These are phyloP conservation scores for Dallia pectoralis DNA, from an alignment of 2,797 vertebrate species.

Conservation along the genomic window DNA sequence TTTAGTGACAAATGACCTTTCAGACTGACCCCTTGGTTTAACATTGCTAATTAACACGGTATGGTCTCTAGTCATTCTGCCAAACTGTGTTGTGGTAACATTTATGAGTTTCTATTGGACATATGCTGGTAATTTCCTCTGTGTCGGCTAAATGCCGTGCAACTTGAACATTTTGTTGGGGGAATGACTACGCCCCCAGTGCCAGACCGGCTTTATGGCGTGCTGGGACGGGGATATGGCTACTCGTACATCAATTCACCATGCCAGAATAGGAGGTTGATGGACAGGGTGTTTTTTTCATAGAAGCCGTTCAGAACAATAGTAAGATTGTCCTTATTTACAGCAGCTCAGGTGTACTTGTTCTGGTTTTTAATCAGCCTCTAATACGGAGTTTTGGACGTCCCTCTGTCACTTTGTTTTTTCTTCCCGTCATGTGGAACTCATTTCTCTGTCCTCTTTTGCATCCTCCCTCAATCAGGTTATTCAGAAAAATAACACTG, in stretches of 20 bases:
- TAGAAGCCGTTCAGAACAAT: neutral
- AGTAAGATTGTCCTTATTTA: neutral
- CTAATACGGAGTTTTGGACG: neutral
- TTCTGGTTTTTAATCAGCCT: neutral
- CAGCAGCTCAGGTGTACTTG: neutral
- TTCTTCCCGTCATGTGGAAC: conserved; percentile 83
- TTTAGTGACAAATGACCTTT: neutral
- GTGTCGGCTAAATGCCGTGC: too few relatives aligned
- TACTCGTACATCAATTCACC: neutral
- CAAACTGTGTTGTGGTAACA: too few relatives aligned
- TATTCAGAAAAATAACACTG: neutral
- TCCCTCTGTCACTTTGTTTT: conserved; percentile 59
- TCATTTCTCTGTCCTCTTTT: conserved; percentile 69
- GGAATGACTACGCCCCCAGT: neutral
- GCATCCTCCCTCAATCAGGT: neutral
- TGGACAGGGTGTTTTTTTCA: neutral
- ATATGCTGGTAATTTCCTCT: too few relatives aligned
- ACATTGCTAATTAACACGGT: neutral
- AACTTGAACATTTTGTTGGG: too few relatives aligned
- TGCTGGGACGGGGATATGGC: neutral
- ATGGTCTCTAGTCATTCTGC: neutral
- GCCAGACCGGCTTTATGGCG: neutral
- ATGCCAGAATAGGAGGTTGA: neutral
- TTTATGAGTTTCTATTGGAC: too few relatives aligned
- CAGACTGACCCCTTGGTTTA: neutral